These are phyloP conservation scores for Cliona cf. orientalis DNA, from an alignment of 37 sponge, comb jelly and placozoan species.

Conservation along the genomic window DNA sequence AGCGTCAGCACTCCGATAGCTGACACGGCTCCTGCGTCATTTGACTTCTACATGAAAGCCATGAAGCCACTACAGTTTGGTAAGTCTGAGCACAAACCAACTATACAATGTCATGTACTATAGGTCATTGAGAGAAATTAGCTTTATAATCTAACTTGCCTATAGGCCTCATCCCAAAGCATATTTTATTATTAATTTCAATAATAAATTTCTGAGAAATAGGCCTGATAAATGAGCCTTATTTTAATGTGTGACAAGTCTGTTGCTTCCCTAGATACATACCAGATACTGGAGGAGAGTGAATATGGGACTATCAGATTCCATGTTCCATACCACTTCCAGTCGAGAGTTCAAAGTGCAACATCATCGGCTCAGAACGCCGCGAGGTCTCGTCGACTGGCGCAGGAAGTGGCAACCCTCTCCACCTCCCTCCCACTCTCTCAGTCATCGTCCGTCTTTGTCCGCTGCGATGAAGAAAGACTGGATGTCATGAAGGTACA, in stretches of 20 bases:
- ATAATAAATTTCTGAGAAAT: too few species aligned
- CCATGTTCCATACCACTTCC: conserved; percentile 52
- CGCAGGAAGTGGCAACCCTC: conserved; percentile 87
- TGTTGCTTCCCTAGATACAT: conserved; percentile 51
- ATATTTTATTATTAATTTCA: too few species aligned
- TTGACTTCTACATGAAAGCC: conserved; percentile 64
- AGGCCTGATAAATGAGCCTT: too few species aligned
- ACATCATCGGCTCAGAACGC: conserved; percentile 19
- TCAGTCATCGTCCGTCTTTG: conserved; percentile 82
- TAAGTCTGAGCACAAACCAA: conserved; percentile 13
- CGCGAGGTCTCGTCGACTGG: conserved; percentile 74
- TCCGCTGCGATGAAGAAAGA: conserved; percentile 84
- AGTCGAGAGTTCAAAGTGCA: conserved; percentile 30
- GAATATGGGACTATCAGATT: conserved; percentile 50
- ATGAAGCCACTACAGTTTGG: conserved; percentile 91
- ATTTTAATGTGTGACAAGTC: too few species aligned
- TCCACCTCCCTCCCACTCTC: conserved; percentile 92
- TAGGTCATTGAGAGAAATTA: not conserved
- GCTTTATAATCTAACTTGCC: not conserved
- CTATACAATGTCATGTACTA: too few species aligned
- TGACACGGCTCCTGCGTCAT: not conserved
- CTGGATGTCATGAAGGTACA: conserved; percentile 93
- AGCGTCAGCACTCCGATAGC: conserved; percentile 4
- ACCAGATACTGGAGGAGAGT: conserved; percentile 45
- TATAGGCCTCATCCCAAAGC: not conserved